These are phyloP conservation scores for Erythrolamprus reginae DNA, from an alignment of 2,113 vertebrate genomes.

Conservation along the genomic window DNA sequence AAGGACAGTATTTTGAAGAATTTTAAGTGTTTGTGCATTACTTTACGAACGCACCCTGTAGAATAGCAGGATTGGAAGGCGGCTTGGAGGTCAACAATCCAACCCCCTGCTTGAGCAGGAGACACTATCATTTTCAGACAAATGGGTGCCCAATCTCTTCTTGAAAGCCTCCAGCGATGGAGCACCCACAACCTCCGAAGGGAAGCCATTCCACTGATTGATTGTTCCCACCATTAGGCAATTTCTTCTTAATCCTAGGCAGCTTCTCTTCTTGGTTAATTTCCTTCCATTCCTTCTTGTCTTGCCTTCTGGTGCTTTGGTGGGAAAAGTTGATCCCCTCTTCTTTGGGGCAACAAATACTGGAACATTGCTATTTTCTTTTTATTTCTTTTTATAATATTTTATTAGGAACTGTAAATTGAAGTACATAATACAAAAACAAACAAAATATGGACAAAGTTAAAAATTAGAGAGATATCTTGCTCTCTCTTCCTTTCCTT, in stretches of 20 bases:
- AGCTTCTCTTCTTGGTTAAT: not conserved
- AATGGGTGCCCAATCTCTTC: not conserved
- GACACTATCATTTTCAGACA: not conserved
- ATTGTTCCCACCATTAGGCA: not conserved
- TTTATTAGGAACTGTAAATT: too few relatives aligned
- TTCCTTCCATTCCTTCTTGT: not conserved
- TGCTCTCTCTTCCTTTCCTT: too few relatives aligned
- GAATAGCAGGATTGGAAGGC: not conserved
- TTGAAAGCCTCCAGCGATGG: not conserved
- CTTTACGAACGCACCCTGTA: too few relatives aligned
- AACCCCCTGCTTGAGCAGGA: not conserved
- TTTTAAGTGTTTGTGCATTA: too few relatives aligned
- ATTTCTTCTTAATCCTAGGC: not conserved
- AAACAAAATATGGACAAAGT: too few relatives aligned
- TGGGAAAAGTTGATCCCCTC: not conserved
- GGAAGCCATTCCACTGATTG: not conserved
- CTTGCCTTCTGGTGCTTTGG: not conserved
- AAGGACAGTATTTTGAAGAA: too few relatives aligned
- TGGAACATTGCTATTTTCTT: too few relatives aligned
- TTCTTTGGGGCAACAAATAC: not conserved
- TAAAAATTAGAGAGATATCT: too few relatives aligned
- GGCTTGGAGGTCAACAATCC: not conserved
- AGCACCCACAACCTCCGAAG: not conserved
- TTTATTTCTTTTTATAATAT: too few relatives aligned
- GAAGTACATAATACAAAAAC: too few relatives aligned